Evolutionary conservation across 2,888 invertebrate genomes (phyloP).

Genomic region (Eristalinus aeneus): DNA sequence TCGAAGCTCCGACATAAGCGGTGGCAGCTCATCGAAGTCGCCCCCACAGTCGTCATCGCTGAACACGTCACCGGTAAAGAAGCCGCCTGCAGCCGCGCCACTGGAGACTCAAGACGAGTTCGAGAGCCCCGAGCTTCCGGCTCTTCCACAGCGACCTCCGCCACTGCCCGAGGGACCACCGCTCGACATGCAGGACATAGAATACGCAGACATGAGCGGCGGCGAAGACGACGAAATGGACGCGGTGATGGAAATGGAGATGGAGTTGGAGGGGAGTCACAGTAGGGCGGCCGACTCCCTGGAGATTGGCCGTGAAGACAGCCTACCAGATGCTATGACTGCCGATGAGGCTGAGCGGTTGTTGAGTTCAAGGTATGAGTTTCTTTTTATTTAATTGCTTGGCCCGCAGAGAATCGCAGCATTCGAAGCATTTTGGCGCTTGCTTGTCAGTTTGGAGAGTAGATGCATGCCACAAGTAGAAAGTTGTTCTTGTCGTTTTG

Average conservation of each 20-base stretch:
- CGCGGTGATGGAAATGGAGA: constrained; percentile 79
- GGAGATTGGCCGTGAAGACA: constrained; percentile 75
- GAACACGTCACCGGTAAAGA: constrained; percentile 74
- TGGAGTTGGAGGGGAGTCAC: constrained; percentile 7
- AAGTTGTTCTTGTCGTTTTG: constrained; percentile 72
- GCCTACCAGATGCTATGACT: constrained; percentile 86
- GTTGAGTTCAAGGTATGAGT: constrained; percentile 89
- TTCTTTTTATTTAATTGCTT: neutral
- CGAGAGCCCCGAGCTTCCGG: constrained; percentile 74
- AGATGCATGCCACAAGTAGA: constrained; percentile 65
- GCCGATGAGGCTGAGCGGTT: constrained; percentile 93
- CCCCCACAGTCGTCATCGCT: constrained; percentile 74
- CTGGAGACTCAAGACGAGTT: constrained; percentile 78
- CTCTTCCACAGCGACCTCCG: constrained; percentile 75
- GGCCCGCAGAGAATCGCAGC: neutral
- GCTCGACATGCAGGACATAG: constrained; percentile 82
- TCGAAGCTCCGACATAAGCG: constrained; percentile 66
- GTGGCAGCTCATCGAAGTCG: constrained; percentile 72
- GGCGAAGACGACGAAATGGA: constrained; percentile 82
- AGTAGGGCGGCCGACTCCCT: constrained; percentile 52
- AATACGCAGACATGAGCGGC: constrained; percentile 83
- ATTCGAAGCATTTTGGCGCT: neutral
- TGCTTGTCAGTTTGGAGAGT: constrained; percentile 12
- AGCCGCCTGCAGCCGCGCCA: constrained; percentile 75
- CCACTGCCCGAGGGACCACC: constrained; percentile 81